These are phyloP conservation scores for Falco berigora DNA, from an alignment of 2,797 vertebrate genomes.

Conservation along the genomic window DNA sequence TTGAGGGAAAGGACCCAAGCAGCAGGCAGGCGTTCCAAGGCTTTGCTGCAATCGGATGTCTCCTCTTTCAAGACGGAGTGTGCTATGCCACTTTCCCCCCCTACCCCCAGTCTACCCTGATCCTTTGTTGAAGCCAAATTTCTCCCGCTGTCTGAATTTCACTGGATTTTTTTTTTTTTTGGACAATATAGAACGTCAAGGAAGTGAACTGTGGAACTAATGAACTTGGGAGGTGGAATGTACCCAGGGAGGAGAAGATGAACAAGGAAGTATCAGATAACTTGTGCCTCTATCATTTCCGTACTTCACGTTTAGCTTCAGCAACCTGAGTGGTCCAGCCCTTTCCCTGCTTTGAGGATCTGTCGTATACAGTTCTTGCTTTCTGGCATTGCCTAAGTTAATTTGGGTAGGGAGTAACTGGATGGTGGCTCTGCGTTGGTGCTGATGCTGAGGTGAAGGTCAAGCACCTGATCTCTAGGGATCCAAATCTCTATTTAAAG, in stretches of 20 bases:
- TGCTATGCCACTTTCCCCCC: background rate
- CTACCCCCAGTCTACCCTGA: background rate
- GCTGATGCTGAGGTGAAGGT: background rate
- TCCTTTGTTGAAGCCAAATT: background rate
- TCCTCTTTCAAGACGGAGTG: background rate
- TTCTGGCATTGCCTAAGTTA: background rate
- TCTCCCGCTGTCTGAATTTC: background rate
- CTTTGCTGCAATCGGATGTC: background rate
- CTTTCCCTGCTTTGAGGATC: background rate
- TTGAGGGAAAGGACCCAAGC: conserved; percentile 45
- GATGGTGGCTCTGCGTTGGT: background rate
- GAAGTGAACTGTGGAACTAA: background rate
- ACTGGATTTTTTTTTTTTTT: background rate
- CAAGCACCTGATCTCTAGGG: background rate
- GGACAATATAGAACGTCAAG: background rate
- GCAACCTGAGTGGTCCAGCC: background rate
- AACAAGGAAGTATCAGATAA: background rate
- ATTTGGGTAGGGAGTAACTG: background rate
- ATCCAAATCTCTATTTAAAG: background rate
- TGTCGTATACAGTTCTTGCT: background rate
- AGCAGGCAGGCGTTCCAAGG: background rate
- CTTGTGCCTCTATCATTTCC: background rate
- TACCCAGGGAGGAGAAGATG: conserved; percentile 29
- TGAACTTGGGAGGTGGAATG: background rate
- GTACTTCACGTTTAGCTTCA: background rate